Conservation (phyloP, 2,888 invertebrate genomes). For the Pandemis heparana region DNA sequence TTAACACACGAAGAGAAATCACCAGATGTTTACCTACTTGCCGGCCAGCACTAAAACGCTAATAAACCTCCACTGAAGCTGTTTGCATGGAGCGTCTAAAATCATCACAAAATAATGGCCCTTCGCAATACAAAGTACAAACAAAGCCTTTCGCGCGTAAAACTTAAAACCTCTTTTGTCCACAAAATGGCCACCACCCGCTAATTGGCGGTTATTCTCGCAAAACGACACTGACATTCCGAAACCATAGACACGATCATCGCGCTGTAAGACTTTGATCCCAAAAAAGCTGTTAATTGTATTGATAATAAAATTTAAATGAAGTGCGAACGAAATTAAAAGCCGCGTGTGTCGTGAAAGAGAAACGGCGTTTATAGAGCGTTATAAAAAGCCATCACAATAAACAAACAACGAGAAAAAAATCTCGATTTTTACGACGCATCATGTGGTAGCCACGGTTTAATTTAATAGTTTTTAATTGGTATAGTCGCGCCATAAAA, state of each 20-base stretch:
- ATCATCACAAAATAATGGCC: slow-evolving; percentile 67
- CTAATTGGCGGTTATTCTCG: slow-evolving; percentile 76
- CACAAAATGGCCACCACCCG: slow-evolving; percentile 64
- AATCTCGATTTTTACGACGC: slow-evolving; percentile 68
- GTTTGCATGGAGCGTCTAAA: slow-evolving; percentile 54
- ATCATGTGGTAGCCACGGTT: slow-evolving; percentile 80
- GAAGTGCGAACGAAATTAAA: slow-evolving; percentile 47
- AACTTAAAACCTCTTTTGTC: slow-evolving; percentile 73
- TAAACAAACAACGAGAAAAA: slow-evolving; percentile 79
- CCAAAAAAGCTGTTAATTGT: slow-evolving; percentile 36
- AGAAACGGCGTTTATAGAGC: slow-evolving; percentile 56
- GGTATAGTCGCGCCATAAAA: slow-evolving; percentile 80
- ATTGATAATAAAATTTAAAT: slow-evolving; percentile 45
- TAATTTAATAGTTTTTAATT: slow-evolving; percentile 84
- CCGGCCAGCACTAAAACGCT: slow-evolving; percentile 69
- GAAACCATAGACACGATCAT: slow-evolving; percentile 49
- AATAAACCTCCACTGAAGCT: slow-evolving; percentile 53
- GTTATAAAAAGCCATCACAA: slow-evolving; percentile 77
- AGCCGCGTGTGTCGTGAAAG: slow-evolving; percentile 45
- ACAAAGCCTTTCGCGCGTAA: slow-evolving; percentile 69
- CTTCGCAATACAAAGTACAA: slow-evolving; percentile 62
- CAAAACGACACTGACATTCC: slow-evolving; percentile 29
- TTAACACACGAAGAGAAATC: slow-evolving; percentile 37
- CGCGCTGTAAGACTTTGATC: slow-evolving; percentile 31
- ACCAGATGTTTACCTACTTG: slow-evolving; percentile 59